Conservation (phyloP, 2,113 vertebrate genomes). For the Thymallus thymallus region DNA sequence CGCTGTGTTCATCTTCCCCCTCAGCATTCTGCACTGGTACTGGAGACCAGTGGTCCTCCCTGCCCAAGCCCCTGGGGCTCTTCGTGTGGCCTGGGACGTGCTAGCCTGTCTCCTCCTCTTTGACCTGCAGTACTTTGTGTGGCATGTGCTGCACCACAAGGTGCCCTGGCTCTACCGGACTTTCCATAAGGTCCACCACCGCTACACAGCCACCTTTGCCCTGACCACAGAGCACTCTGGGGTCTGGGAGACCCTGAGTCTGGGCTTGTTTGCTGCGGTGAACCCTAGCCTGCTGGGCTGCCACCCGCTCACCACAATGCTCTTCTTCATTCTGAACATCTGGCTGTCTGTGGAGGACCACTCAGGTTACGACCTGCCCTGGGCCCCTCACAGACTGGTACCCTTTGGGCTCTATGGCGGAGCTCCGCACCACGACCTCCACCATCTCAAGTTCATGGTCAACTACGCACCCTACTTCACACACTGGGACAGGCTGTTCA, state of each 20-base stretch:
- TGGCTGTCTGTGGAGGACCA: constrained; percentile 90
- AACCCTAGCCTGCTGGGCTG: constrained; percentile 74
- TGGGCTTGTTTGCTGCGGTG: constrained; percentile 78
- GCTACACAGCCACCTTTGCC: constrained; percentile 77
- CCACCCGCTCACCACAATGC: constrained; percentile 83
- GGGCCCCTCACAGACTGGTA: constrained; percentile 82
- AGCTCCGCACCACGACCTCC: constrained; percentile 82
- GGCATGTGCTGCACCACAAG: constrained; percentile 86
- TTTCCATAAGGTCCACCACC: constrained; percentile 88
- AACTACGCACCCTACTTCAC: constrained; percentile 92
- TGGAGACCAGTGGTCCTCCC: constrained; percentile 66
- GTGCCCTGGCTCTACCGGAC: constrained; percentile 85
- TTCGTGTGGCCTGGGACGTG: constrained; percentile 63
- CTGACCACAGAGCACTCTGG: constrained; percentile 81
- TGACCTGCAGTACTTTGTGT: constrained; percentile 82
- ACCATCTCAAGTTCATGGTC: constrained; percentile 82
- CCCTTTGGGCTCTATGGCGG: constrained; percentile 85
- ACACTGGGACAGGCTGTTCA: constrained; percentile 85
- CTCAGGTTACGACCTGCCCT: constrained; percentile 86
- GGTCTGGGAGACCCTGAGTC: constrained; percentile 79
- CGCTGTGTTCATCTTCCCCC: constrained; percentile 75
- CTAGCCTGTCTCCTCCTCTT: constrained; percentile 82
- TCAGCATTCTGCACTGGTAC: constrained; percentile 76
- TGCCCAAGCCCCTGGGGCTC: constrained; percentile 67
- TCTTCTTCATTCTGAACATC: constrained; percentile 82